phyloP scores from a whole-genome alignment of 2,888 invertebrate species.

The Cloeon dipterum region DNA sequence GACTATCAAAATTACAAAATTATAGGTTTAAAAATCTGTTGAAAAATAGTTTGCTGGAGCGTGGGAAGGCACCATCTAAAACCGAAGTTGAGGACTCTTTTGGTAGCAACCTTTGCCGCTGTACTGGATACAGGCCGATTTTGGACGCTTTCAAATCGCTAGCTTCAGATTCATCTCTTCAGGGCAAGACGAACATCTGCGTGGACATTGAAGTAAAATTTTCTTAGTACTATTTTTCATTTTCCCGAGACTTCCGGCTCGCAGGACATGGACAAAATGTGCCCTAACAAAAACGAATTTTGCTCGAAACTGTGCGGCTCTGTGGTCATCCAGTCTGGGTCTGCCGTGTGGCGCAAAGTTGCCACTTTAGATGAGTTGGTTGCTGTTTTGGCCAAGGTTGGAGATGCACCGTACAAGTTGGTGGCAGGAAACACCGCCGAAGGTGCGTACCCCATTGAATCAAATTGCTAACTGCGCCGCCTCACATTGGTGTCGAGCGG shows the following conservation, averaged over 20 bases:
- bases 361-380: conserved; percentile 28
- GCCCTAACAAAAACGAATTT: neutral
- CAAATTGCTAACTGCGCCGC: too few relatives aligned
- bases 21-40: too few relatives aligned
- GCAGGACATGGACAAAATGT: neutral
- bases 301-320: too few relatives aligned
- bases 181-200: conserved; percentile 21
- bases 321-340: neutral
- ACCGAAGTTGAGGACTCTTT: conserved; percentile 22
- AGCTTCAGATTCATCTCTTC: conserved; percentile 30
- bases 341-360: conserved; percentile 32
- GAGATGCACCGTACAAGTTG: conserved; percentile 25
- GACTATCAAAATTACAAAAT: too few relatives aligned
- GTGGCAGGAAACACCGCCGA: conserved; percentile 54
- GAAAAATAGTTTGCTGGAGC: neutral
- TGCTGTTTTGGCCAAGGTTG: conserved; percentile 24
- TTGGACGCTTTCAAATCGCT: conserved; percentile 57
- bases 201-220: conserved; percentile 19
- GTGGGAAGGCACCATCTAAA: conserved; percentile 11
- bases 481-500: too few relatives aligned
- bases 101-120: conserved; percentile 47
- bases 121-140: conserved; percentile 55
- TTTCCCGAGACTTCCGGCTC: too few relatives aligned
- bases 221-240: too few relatives aligned
- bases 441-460: too few relatives aligned